Evolutionary conservation across 2,113 vertebrate genomes (phyloP), one percentile per base, ranked within the genome.

Genomic region (mouse (Mus musculus)): DNA sequence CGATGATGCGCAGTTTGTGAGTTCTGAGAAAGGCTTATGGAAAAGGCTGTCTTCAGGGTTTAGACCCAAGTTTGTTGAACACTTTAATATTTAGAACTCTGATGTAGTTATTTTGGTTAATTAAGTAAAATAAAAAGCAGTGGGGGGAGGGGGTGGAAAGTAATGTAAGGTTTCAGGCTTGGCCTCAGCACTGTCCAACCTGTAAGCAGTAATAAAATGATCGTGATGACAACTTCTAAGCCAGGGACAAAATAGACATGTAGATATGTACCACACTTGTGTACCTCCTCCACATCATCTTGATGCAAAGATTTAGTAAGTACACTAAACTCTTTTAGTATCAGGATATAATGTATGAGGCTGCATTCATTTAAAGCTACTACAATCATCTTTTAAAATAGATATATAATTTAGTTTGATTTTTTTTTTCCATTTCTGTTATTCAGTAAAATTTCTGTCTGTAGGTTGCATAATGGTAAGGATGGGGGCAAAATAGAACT

Each of bases 381-480:
- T 86, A 86, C 6, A 94, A 33, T 54, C n/a, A 6, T 71, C 10
- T 72, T 90, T 69, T 72, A 76, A 22, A 86, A 24, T 94, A 36
- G 7, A 12, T 96, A 12, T 96, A 11, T 71, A 72, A 96, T 77
- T 95, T 26, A 42, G 61, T 65, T 63, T 54, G 65, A 85, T 75
- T 8, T 73, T 90, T 90, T 81, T 46, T 30, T 26, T 3, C 71
- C 49, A 11, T 90, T 84, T 77, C 61, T 61, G 7, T 59, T 20
- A 2, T 80, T 67, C 42, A 86, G 16, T 33, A 86, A 49, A 46
- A 67, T 86, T 78, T 42, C 3, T 12, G 20, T 88, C 17, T 81
- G 3, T 91, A 94, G 61, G 28, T 78, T 87, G 19, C 17, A 20
- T 82, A 91, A 90, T 42, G 46, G 5, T 77, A 88, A 90, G 30